Evolutionary conservation across 2,113 vertebrate genomes (phyloP), one percentile per base, ranked within the genome.

Genomic region (Illadopsis cleaveri): DNA sequence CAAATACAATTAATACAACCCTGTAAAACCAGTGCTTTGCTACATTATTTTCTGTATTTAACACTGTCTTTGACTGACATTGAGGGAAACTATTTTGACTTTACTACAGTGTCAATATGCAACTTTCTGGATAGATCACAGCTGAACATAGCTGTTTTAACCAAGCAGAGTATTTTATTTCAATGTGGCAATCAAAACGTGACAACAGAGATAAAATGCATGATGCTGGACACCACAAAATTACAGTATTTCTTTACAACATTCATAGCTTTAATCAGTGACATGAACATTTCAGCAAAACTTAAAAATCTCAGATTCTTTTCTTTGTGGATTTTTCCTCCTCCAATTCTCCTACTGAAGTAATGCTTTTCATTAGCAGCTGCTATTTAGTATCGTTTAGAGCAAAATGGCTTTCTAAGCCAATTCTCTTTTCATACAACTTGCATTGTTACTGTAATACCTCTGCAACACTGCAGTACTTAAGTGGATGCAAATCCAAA

Each of bases 291-390:
- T 88, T 64, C 31, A 60, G 53, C 25, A 71, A 70, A 79, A 86
- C 9, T 54, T 66, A 0, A 78, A 70, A 75, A 40, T 40, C 8
- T 73, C 72, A 37, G 30, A 42, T 50, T 70, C 20, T 72, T 91
- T 68, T 30, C 40, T 84, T 48, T 2, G 0, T 30, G 72, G 31
- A 19, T 18, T n/a, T 44, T 35, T 1, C 1, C 11, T 15, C 18
- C 10, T 17, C 8, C 4, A 11, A 40, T 65, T 76, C 91, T 90
- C 62, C 64, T 81, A 25, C 54, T 78, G 78, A 95, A 91, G 64
- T 66, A 81, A 93, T 56, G 61, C 27, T 86, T 92, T 96, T 92
- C 57, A 90, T 82, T 76, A 94, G 64, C 65, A 82, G 51, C 56
- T 69, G n/a, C 82, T 54, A 35, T 37, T 90, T 57, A 53, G 40